Evolutionary conservation across 2,797 vertebrate genomes (phyloP).

Genomic region (Danio jaintianensis): DNA sequence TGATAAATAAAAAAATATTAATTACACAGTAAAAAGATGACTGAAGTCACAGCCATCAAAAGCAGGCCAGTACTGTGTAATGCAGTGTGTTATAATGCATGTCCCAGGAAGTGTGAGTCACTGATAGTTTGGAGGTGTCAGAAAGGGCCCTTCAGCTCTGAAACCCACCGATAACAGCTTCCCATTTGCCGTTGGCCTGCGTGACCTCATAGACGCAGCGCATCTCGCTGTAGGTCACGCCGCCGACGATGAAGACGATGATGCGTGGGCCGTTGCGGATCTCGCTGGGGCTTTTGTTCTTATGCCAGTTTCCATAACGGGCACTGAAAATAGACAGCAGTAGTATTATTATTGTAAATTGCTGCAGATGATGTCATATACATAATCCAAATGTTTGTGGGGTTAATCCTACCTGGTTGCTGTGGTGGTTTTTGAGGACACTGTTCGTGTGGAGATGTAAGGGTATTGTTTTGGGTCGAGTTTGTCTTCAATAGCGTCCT

Average conservation of each 20-base stretch:
- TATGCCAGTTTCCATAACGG: constrained; percentile 98
- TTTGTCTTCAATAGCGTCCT: constrained; percentile 98
- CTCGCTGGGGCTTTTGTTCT: constrained; percentile 95
- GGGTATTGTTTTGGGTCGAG: constrained; percentile 95
- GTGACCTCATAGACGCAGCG: constrained; percentile 98
- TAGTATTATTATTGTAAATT: not conserved
- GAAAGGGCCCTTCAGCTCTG: not conserved
- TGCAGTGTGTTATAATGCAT: not conserved
- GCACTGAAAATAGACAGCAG: constrained; percentile 75
- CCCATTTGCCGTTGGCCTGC: constrained; percentile 97
- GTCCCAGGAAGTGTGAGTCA: constrained; percentile 8
- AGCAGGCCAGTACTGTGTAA: not conserved
- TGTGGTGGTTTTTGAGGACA: constrained; percentile 87
- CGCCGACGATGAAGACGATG: constrained; percentile 96
- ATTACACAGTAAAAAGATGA: not conserved
- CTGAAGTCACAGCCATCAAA: not conserved
- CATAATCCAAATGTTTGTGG: not conserved
- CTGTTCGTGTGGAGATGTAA: constrained; percentile 93
- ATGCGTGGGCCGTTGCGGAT: constrained; percentile 93
- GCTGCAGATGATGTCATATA: not conserved
- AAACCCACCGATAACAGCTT: constrained; percentile 94
- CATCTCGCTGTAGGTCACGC: constrained; percentile 94
- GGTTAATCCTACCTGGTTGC: constrained; percentile 84
- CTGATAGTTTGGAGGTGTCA: not conserved
- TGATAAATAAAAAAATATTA: no score